phyloP scores from a whole-genome alignment of 2,888 invertebrate genomes.

The Pilophorus perplexus region DNA sequence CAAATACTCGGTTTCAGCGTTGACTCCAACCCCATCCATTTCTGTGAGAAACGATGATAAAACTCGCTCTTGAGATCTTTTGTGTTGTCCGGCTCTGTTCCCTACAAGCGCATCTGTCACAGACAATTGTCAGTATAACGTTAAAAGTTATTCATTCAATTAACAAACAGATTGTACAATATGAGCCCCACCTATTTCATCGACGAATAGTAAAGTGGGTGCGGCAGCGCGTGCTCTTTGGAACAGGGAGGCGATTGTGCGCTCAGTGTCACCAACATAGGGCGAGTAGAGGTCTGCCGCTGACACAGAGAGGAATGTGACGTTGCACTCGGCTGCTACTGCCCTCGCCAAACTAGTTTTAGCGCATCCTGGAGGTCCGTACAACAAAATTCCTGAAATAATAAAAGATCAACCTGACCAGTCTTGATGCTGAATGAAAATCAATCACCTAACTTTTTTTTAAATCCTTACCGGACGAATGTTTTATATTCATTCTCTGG shows the following conservation, averaged over 20 bases:
- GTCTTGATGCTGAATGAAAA: no score
- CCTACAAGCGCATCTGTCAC: conserved; percentile 58
- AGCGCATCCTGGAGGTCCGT: conserved; percentile 67
- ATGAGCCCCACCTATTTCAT: conserved; percentile 59
- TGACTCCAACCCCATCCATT: conserved; percentile 63
- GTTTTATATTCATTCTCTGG: conserved; percentile 57
- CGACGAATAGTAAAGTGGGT: conserved; percentile 63
- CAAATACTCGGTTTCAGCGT: conserved; percentile 41
- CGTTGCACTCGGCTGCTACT: conserved; percentile 57
- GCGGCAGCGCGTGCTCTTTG: conserved; percentile 60
- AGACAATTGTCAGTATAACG: conserved; percentile 26
- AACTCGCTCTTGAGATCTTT: conserved; percentile 60
- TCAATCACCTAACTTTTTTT: no score
- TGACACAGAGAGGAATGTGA: conserved; percentile 59
- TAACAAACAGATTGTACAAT: neutral
- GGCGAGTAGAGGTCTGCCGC: conserved; percentile 65
- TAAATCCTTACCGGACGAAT: conserved; percentile 60
- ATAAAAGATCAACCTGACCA: no score
- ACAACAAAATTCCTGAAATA: conserved; percentile 58
- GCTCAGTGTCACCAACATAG: conserved; percentile 65
- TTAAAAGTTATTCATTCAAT: neutral
- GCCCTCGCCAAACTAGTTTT: conserved; percentile 63
- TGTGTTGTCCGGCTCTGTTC: conserved; percentile 51
- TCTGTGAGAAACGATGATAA: conserved; percentile 63
- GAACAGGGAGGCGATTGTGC: conserved; percentile 60